A percentile compares a stretch with the other conserved stretches of the same genome.
phyloP scores from a whole-genome alignment of 2,113 vertebrate genomes.

The Potamarius usumacintae region DNA sequence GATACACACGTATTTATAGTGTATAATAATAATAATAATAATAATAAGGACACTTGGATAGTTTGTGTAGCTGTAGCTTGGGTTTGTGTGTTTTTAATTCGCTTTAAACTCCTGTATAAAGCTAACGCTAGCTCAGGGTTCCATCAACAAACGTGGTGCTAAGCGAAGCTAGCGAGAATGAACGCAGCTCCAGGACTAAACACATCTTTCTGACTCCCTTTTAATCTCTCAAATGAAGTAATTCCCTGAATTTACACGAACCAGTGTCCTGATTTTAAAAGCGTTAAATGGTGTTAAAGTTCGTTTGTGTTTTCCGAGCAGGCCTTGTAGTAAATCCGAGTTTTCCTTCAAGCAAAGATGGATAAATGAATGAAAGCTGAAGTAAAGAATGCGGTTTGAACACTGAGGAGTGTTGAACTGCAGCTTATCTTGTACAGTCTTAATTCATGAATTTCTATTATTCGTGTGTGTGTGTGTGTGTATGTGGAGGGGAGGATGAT shows the following conservation, averaged over 20 bases:
- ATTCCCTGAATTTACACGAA: not conserved
- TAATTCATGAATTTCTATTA: not conserved
- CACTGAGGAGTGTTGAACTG: not conserved
- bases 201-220: not conserved
- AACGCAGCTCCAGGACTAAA: not conserved
- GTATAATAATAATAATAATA: not conserved
- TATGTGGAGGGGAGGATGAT: not conserved
- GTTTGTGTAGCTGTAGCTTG: not conserved
- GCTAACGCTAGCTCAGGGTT: not conserved
- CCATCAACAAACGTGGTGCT: slow-evolving; percentile 20
- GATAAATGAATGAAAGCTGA: not conserved
- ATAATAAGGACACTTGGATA: not conserved
- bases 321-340: not conserved
- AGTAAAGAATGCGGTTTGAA: not conserved
- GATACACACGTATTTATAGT: no score
- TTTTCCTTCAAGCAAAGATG: not conserved
- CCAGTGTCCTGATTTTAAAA: not conserved
- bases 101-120: not conserved
- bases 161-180: not conserved
- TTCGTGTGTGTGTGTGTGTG: not conserved
- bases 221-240: not conserved
- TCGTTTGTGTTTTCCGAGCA: not conserved
- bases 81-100: no score
- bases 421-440: no score
- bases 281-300: not conserved